Base-by-base conservation (phyloP, 23 tunicate genomes). In the Clavelina lepadiformis region DNA sequence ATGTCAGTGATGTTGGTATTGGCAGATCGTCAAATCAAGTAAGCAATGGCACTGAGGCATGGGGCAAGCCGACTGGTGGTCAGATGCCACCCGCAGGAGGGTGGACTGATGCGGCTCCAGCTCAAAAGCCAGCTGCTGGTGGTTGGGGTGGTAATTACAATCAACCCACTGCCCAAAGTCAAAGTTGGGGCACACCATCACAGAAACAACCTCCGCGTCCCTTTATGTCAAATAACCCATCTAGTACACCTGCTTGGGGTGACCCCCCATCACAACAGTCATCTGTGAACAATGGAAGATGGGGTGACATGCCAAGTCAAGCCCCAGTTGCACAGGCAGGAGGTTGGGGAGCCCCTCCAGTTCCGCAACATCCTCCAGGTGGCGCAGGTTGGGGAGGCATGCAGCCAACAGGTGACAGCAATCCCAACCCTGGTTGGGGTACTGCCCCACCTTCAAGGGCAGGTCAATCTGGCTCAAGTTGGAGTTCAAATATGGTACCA, bases 41-140 rank as follows among this genome's bases (percentile, higher is more conserved):
- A 28, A 87, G 74, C 37, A 87, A 78, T 51, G 96, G 96, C 23
- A 87, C 96, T 25, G 96, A 87, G 52, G 96, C 96, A 33, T 87
- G 96, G 96, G 96, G 96, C 5, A 87, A 79, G 58, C 61, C 80
- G 11, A 4, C 79, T 30, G 67, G 58, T n/a, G 56, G 37, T 3
- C 77, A 63, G 31, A 28, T 68, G 52, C 61, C 73, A 22, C 38
- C 59, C 22, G 58, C 47, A 69, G 45, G 45, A 56, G 37, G 18
- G 5, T 15, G 3, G 26, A 44, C 26, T 28, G 63, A 51, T 23
- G 50, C 6, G 85, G 85, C 28, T 78, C 81, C 83, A 57, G 56
- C 11, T 58, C 35, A 23, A 28, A 6, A 30, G 33, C 57, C 22
- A 27, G 28, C 19, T 47, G 28, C 65, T 33, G 76, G 78, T 56